A percentile compares a stretch with the other conserved stretches of the same genome.
Evolutionary conservation across 2,797 vertebrate species (phyloP).

Genomic region (Ibycter americanus): DNA sequence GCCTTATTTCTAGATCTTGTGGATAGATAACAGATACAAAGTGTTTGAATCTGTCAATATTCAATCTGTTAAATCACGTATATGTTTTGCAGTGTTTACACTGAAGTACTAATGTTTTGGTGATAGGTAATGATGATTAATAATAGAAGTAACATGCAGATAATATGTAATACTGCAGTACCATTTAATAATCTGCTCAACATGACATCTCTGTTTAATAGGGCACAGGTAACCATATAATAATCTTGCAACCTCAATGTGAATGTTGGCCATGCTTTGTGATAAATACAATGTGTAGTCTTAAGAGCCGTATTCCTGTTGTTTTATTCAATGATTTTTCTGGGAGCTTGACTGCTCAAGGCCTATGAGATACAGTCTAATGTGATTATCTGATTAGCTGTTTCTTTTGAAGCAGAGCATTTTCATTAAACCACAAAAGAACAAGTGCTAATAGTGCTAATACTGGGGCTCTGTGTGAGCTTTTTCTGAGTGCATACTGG

Average conservation of each 20-base stretch:
- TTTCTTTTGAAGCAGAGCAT: slow-evolving; percentile 6
- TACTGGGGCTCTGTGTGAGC: not conserved
- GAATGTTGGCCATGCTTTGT: not conserved
- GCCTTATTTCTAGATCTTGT: slow-evolving; percentile 45
- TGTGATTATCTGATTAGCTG: slow-evolving; percentile 32
- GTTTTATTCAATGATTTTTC: slow-evolving; percentile 1
- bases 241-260: not conserved
- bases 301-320: not conserved
- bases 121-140: not conserved
- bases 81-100: not conserved
- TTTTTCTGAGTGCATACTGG: not conserved
- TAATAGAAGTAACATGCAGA: not conserved
- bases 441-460: not conserved
- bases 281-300: not conserved
- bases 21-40: not conserved
- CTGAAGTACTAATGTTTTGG: slow-evolving; percentile 19
- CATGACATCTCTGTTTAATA: slow-evolving; percentile 3
- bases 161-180: slow-evolving; percentile 5
- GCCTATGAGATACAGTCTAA: not conserved
- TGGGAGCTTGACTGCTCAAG: not conserved
- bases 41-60: not conserved
- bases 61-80: not conserved
- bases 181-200: not conserved
- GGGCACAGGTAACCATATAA: slow-evolving; percentile 36
- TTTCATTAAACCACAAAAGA: not conserved